phyloP scores from a whole-genome alignment of 2,797 vertebrate species.

The Liparis tanakae region DNA sequence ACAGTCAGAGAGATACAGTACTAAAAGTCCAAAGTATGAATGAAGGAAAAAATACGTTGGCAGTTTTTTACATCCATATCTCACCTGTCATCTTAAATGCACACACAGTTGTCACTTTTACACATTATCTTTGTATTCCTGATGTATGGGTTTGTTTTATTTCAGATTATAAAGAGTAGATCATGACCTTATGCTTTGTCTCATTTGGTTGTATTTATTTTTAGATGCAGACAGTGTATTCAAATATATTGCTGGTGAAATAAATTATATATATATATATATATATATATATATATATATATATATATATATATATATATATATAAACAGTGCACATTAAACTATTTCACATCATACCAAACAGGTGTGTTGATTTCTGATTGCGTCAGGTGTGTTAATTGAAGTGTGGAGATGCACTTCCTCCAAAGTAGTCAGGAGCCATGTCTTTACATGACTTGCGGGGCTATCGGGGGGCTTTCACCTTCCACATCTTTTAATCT shows the following conservation, averaged over 20 bases:
- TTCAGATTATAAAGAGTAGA: neutral
- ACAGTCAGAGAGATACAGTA: too few relatives aligned
- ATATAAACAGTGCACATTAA: neutral
- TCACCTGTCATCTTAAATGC: too few relatives aligned
- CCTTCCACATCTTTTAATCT: neutral
- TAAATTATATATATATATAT: too few relatives aligned
- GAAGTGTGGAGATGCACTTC: neutral
- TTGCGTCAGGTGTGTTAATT: conserved; percentile 1
- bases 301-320: too few relatives aligned
- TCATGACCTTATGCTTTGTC: neutral
- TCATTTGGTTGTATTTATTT: neutral
- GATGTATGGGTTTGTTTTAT: neutral
- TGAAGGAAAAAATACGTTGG: neutral
- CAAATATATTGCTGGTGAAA: too few relatives aligned
- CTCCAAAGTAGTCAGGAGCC: neutral
- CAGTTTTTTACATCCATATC: too few relatives aligned
- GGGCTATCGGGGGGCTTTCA: neutral
- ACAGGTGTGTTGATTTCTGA: neutral
- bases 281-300: too few relatives aligned
- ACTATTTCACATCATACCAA: neutral
- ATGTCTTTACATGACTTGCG: conserved; percentile 1
- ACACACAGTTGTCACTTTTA: neutral
- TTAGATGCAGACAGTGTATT: too few relatives aligned
- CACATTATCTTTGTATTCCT: neutral
- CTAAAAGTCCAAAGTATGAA: neutral